A percentile compares a stretch with the other conserved stretches of the same genome.
Conservation (phyloP, 1,140 invertebrate species). For the Drosophila melanica region DNA sequence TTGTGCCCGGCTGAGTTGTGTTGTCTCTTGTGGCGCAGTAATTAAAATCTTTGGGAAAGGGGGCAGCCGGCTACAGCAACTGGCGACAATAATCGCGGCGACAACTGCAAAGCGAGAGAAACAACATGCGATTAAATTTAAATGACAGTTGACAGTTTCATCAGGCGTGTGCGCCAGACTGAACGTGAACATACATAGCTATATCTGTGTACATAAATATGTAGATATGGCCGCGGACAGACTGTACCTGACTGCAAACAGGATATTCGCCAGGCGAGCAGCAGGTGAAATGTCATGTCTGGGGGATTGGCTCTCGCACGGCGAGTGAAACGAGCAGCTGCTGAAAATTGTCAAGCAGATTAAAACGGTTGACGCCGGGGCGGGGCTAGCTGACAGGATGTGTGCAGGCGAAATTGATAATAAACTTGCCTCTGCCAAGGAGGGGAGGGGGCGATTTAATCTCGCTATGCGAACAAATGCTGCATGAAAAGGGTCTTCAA, state of each 20-base stretch:
- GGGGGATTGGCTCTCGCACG: slow-evolving; percentile 4
- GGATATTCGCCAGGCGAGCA: slow-evolving; percentile 33
- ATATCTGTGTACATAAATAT: slow-evolving; percentile 24
- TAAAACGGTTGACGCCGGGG: slow-evolving; percentile 1
- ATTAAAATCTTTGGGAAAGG: slow-evolving; percentile 35
- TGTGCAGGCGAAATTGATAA: slow-evolving; percentile 12
- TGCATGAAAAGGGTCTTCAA: slow-evolving; percentile 5
- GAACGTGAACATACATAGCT: slow-evolving; percentile 24
- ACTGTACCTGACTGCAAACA: slow-evolving; percentile 7
- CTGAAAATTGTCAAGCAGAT: slow-evolving; percentile 41
- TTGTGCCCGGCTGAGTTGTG: slow-evolving; percentile 24
- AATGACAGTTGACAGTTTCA: slow-evolving; percentile 56
- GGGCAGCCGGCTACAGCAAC: background rate
- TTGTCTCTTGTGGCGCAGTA: slow-evolving; percentile 45
- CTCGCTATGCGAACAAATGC: slow-evolving; percentile 1
- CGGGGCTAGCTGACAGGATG: background rate
- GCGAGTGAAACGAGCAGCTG: slow-evolving; percentile 8
- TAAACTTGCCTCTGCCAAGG: slow-evolving; percentile 7
- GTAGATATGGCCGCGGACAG: background rate
- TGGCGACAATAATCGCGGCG: slow-evolving; percentile 54
- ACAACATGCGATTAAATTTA: slow-evolving; percentile 56
- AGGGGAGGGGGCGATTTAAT: background rate
- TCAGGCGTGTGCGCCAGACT: slow-evolving; percentile 32
- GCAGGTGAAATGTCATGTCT: slow-evolving; percentile 36
- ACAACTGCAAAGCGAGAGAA: slow-evolving; percentile 54